Conservation (phyloP, 2,888 invertebrate genomes). For the Poecilus cupreus region DNA sequence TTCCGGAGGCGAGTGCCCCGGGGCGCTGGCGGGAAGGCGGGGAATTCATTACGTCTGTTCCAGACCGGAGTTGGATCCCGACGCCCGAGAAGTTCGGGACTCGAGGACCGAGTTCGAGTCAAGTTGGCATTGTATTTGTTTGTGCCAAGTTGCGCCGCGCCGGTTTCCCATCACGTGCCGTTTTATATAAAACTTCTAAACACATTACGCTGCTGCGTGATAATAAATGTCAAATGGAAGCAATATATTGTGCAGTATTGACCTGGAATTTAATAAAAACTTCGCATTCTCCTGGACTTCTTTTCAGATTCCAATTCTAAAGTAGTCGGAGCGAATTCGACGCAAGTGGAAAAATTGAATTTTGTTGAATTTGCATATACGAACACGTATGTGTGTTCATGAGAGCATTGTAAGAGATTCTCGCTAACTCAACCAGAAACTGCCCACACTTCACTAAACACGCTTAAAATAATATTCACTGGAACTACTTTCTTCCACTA, state of each 20-base stretch:
- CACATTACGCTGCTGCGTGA: conserved; percentile 57
- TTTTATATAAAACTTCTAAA: conserved; percentile 59
- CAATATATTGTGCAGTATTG: conserved; percentile 58
- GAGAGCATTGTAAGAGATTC: conserved; percentile 23
- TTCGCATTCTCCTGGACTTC: conserved; percentile 54
- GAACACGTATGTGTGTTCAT: conserved; percentile 18
- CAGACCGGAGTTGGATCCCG: not conserved
- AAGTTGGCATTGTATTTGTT: conserved; percentile 48
- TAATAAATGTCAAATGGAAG: conserved; percentile 58
- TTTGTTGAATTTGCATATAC: conserved; percentile 44
- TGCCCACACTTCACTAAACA: conserved; percentile 35
- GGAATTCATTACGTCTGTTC: conserved; percentile 51
- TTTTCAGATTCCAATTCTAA: conserved; percentile 54
- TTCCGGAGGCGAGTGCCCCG: not conserved
- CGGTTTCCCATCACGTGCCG: conserved; percentile 49
- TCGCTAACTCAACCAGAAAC: conserved; percentile 22
- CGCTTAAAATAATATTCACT: conserved; percentile 3
- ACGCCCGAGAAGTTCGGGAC: conserved; percentile 1
- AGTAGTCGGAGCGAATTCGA: conserved; percentile 52
- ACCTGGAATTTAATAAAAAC: conserved; percentile 58
- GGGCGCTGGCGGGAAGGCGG: not conserved
- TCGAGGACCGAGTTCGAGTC: conserved; percentile 28
- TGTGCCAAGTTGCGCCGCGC: conserved; percentile 19
- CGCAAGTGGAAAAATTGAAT: conserved; percentile 55
- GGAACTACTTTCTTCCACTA: not conserved